Base-by-base conservation (phyloP, 2,888 invertebrate genomes). In the Caenorhabditis wallacei region DNA sequence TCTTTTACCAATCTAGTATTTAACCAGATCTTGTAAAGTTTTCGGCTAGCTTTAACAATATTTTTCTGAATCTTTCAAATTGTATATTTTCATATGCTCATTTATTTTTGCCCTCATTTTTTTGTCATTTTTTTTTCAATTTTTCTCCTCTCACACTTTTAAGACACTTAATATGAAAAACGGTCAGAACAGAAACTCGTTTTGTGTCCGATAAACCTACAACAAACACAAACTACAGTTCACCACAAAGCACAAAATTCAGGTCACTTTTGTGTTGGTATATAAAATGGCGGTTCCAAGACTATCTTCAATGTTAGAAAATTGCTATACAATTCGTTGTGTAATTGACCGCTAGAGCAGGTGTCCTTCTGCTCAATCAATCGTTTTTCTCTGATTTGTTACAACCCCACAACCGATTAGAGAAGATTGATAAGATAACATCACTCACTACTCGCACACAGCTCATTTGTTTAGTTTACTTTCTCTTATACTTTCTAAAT, bases 121-220 rank as follows among this genome's bases (percentile, higher is more conserved):
- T 37, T 18, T 56, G 13, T 20, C n/a, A 20, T 46, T 54, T 35
- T 20, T 26, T 68, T 10, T 22, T 24, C 48, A 11, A 22, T 26
- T 72, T 59, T 40, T 46, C 37, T 20, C 40, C 13, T 56, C 37
- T 22, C 51, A 35, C 56, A 43, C 11, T 68, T 57, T 56, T 66
- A 26, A 48, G 43, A 24, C 53, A 35, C 68, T 61, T 63, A 40
- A 51, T 53, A 68, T 69, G 24, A 78, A 66, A n/a, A 54, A 59
- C 61, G 69, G 66, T 68, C 66, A 78, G 68, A 61, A 63, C 26
- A 59, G 57, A 69, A 78, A 78, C 61, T 61, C 56, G 78, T 78
- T 76, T 76, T 76, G 75, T 76, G 76, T 69, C 64, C 68, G 30
- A 75, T 66, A 75, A 75, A 75, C 66, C 74, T 56, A 66, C 66